Evolutionary conservation across 2,888 invertebrate species (phyloP).

Genomic region (Archips crataeganus): DNA sequence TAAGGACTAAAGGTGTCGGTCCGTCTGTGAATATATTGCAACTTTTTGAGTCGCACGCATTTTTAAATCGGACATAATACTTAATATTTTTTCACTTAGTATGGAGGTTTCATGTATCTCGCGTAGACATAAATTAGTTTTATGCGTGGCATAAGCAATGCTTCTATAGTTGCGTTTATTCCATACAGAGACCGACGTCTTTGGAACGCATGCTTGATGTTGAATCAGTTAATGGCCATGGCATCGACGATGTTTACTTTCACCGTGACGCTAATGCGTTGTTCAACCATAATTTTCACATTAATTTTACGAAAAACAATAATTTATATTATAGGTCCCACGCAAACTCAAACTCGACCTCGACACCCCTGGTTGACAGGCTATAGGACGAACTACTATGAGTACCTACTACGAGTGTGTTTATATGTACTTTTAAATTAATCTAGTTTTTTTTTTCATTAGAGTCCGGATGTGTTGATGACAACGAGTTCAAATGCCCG

Average conservation of each 20-base stretch:
- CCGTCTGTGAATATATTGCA: background rate
- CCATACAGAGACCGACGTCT: constrained; percentile 8
- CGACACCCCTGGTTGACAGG: no score
- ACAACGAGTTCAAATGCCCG: constrained; percentile 61
- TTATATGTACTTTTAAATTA: background rate
- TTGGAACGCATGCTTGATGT: background rate
- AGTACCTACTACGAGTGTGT: no score
- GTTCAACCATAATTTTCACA: no score
- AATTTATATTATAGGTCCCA: no score
- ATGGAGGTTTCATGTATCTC: background rate
- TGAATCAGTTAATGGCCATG: no score
- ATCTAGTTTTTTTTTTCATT: constrained; percentile 30
- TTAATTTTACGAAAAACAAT: no score
- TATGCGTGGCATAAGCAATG: background rate
- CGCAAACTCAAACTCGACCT: no score
- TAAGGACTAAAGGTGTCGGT: constrained; percentile 4
- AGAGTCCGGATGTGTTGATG: constrained; percentile 56
- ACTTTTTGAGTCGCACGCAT: background rate
- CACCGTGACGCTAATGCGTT: no score
- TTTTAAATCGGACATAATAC: no score
- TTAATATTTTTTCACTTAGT: background rate
- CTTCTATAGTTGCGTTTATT: constrained; percentile 5
- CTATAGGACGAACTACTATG: no score
- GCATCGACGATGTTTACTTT: no score
- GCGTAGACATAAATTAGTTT: no score